phyloP scores from a whole-genome alignment of 2,797 vertebrate genomes.

The Vespertilio murinus region DNA sequence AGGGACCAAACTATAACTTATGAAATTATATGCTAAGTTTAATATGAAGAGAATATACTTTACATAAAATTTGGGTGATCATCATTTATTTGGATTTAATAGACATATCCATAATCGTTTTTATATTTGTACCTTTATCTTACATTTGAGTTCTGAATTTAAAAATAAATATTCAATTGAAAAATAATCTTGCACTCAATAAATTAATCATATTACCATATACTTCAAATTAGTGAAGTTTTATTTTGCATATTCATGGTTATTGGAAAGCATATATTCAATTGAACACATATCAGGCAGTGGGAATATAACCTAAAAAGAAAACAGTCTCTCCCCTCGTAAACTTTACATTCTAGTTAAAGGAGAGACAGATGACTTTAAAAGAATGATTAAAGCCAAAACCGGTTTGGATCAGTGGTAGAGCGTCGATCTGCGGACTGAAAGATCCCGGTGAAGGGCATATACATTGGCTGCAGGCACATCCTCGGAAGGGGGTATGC shows the following conservation, averaged over 20 bases:
- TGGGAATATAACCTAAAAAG: background rate
- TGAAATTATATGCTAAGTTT: background rate
- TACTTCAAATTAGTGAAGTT: background rate
- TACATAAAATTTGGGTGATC: background rate
- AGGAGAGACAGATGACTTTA: slow-evolving; percentile 10
- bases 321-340: background rate
- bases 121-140: background rate
- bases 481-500: too few relatives aligned
- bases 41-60: background rate
- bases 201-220: background rate
- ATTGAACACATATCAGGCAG: background rate
- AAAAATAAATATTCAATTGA: background rate
- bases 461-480: too few relatives aligned
- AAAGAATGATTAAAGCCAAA: background rate
- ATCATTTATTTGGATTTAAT: slow-evolving; percentile 27
- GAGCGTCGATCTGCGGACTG: too few relatives aligned
- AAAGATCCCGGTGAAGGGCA: too few relatives aligned
- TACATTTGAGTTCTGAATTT: background rate
- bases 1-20: background rate
- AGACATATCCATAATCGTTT: background rate
- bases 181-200: background rate
- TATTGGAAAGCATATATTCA: background rate
- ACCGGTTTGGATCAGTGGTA: too few relatives aligned
- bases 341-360: background rate
- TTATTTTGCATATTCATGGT: background rate